These are phyloP conservation scores for Epinotia ramella DNA, from an alignment of 2,888 invertebrate genomes.

Conservation along the genomic window DNA sequence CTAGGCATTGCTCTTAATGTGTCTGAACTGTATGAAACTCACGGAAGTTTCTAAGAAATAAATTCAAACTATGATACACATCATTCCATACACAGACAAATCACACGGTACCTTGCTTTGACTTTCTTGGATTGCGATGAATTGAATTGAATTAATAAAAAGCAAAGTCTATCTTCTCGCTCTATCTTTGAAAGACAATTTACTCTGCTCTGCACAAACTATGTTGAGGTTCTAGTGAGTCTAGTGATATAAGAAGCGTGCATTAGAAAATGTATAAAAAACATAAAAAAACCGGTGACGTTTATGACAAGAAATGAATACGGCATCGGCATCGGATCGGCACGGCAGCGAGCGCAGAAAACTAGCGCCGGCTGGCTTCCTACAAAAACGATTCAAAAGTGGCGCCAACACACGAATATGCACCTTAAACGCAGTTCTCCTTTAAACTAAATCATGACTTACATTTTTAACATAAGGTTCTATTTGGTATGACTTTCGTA, in stretches of 20 bases:
- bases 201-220: no score
- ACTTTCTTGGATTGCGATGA: no score
- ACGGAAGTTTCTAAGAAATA: no score
- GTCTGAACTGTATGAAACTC: no score
- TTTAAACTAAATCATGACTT: not conserved
- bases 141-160: no score
- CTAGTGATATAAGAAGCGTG: conserved; percentile 16
- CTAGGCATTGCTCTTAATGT: no score
- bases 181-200: no score
- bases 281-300: not conserved
- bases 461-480: not conserved
- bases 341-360: no score
- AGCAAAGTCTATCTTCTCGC: no score
- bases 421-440: conserved; percentile 17
- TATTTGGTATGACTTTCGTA: not conserved
- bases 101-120: no score
- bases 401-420: conserved; percentile 27
- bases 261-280: conserved; percentile 11
- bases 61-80: no score
- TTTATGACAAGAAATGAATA: conserved; percentile 6
- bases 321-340: not conserved
- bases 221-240: not conserved
- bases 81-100: no score
- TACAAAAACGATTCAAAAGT: conserved; percentile 16
- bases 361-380: conserved; percentile 35